Percentiles rank a stretch among this genome's conserved stretches.
These are phyloP conservation scores for Melanostoma mellinum DNA, from an alignment of 2,888 invertebrate species.

Conservation along the genomic window DNA sequence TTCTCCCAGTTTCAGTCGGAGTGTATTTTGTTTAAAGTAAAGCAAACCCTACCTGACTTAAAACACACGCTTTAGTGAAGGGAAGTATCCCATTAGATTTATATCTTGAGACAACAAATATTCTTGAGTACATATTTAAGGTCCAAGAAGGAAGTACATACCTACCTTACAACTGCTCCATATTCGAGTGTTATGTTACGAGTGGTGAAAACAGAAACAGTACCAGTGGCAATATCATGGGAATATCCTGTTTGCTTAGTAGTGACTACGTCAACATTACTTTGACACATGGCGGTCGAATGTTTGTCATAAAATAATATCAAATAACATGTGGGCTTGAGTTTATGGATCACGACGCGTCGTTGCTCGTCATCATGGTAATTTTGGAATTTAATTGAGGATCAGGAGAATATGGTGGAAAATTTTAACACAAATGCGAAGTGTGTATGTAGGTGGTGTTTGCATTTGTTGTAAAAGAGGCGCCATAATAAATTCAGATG, in stretches of 20 bases:
- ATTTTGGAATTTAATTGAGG: conserved; percentile 33
- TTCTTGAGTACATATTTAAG: conserved; percentile 21
- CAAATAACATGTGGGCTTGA: conserved; percentile 60
- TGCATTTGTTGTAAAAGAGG: conserved; percentile 10
- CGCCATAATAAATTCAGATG: conserved; percentile 34
- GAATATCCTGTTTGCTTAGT: conserved; percentile 61
- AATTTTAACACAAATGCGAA: neutral
- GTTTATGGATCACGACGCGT: conserved; percentile 6
- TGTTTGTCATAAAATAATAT: conserved; percentile 62
- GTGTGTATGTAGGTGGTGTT: conserved; percentile 1
- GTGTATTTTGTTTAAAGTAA: too few species aligned
- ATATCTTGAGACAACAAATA: conserved; percentile 58
- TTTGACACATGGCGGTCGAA: conserved; percentile 62
- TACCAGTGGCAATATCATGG: conserved; percentile 54
- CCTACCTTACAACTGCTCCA: conserved; percentile 22
- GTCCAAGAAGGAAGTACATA: conserved; percentile 42
- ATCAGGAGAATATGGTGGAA: conserved; percentile 9
- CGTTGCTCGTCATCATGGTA: conserved; percentile 17
- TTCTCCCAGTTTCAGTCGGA: neutral
- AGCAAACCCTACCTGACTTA: conserved; percentile 17
- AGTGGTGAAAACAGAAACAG: neutral
- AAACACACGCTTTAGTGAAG: conserved; percentile 33
- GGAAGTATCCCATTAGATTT: conserved; percentile 68
- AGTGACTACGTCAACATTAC: conserved; percentile 57
- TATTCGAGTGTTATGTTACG: conserved; percentile 42